Evolutionary conservation across 2,797 vertebrate species (phyloP).

Genomic region (Neosilurus hyrtlii): DNA sequence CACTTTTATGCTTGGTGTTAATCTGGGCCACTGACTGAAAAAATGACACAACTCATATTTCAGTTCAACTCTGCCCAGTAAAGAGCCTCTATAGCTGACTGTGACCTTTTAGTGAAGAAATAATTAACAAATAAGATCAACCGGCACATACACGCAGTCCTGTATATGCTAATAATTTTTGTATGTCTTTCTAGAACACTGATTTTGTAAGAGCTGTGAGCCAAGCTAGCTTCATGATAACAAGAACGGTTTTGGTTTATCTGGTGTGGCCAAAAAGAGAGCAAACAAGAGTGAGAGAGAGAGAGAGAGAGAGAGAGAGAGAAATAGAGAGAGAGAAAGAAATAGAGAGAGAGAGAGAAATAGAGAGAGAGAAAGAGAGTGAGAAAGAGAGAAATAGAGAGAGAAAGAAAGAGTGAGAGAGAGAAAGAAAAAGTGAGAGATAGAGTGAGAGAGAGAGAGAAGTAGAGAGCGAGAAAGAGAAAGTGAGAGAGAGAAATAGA

Average conservation of each 20-base stretch:
- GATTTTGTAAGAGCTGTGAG: not conserved
- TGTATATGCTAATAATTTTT: not conserved
- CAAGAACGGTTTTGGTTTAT: not conserved
- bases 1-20: slow-evolving; percentile 9
- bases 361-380: too few species aligned
- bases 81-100: not conserved
- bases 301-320: too few species aligned
- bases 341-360: too few species aligned
- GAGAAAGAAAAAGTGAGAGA: too few species aligned
- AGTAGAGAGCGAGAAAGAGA: too few species aligned
- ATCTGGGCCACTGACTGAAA: slow-evolving; percentile 5
- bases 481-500: too few species aligned
- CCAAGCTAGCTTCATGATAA: not conserved
- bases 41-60: slow-evolving; percentile 1
- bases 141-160: not conserved
- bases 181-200: not conserved
- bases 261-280: not conserved
- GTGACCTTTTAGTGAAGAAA: not conserved
- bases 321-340: too few species aligned
- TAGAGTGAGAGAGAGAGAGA: too few species aligned
- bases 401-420: too few species aligned
- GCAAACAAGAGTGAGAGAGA: too few species aligned
- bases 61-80: not conserved
- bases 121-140: slow-evolving; percentile 3
- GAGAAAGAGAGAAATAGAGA: too few species aligned